Percentiles rank a stretch among this genome's conserved stretches.
phyloP scores from a whole-genome alignment of 2,888 invertebrate genomes.

The Athetis lepigone region DNA sequence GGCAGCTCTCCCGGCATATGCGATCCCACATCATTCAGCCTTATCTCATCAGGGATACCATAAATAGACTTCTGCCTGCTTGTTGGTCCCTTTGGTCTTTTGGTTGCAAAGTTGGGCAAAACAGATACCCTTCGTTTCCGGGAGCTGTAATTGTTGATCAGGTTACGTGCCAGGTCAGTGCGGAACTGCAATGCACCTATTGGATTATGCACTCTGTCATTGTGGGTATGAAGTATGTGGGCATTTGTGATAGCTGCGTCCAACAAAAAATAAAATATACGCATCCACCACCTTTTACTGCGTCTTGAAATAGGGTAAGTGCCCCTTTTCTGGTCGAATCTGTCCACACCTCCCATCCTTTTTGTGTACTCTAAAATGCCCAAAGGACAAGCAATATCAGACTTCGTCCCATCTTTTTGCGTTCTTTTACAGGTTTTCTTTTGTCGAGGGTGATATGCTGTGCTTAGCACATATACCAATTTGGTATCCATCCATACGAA shows the following conservation, averaged over 20 bases:
- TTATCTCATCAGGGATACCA: constrained; percentile 9
- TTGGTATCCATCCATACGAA: constrained; percentile 45
- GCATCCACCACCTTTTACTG: constrained; percentile 13
- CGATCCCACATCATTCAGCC: constrained; percentile 15
- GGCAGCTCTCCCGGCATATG: constrained; percentile 14
- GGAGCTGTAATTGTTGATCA: constrained; percentile 8
- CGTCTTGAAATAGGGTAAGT: constrained; percentile 7
- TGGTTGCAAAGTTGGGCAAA: constrained; percentile 13
- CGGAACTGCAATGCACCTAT: constrained; percentile 6
- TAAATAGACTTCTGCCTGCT: constrained; percentile 13
- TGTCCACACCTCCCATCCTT: constrained; percentile 16
- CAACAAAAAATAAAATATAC: constrained; percentile 9
- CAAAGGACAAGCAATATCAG: constrained; percentile 29
- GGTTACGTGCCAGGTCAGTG: constrained; percentile 11
- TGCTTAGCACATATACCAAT: constrained; percentile 34
- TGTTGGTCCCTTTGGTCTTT: constrained; percentile 15
- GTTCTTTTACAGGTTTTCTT: constrained; percentile 29
- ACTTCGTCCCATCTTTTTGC: constrained; percentile 47
- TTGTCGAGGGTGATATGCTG: constrained; percentile 36
- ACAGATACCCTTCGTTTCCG: background rate
- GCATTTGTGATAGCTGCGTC: constrained; percentile 10
- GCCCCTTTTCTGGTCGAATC: constrained; percentile 16
- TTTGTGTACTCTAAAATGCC: constrained; percentile 35
- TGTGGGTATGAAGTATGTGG: constrained; percentile 5
- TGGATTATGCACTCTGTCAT: constrained; percentile 10